Base-by-base conservation (phyloP, 2,888 invertebrate species). In the Germaria angustata region DNA sequence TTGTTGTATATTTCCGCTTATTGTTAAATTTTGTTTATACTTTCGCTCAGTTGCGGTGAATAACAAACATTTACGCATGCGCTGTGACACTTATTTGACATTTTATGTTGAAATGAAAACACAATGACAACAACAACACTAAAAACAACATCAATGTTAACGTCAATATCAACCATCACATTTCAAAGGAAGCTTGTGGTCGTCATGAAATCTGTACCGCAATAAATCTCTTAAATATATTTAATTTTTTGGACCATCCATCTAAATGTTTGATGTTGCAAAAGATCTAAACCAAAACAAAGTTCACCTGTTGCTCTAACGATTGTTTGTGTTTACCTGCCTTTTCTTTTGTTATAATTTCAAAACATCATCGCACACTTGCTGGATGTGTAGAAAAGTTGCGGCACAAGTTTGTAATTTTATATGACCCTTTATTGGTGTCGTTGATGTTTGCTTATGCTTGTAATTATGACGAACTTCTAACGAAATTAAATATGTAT, bases 41-140 rank as follows among this genome's bases (percentile, higher is more conserved):
- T 59, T 34, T 24, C 24, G 24, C 57, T 46, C 20, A 49, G 39
- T 53, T 79, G 82, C 82, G 82, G 79, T 79, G 82, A 79, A 82
- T 79, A 79, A 82, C 75, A 82, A 82, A 79, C 75, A 76, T 82
- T 82, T 79, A 82, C 82, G 82, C 82, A 82, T 82, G 82, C 71
- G 79, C 79, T 71, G 82, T 82, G 82, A 82, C 82, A 82, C 79
- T 82, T 82, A 82, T 82, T 82, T 82, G 82, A 82, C 82, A 82
- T 82, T 82, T 82, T 59, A 79, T 82, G 82, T 82, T 82, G 66
- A 61, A 73, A 69, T 53, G 61, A 17, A 69, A 51, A 61, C 20
- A 71, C 61, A 63, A 53, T 46, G 53, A 44, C n/a, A 53, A 36
- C 44, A 46, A 59, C 34, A 41, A 36, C 39, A 44, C 20, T 8